Conservation (phyloP, 2,888 invertebrate species). For the Ophion costatus region DNA sequence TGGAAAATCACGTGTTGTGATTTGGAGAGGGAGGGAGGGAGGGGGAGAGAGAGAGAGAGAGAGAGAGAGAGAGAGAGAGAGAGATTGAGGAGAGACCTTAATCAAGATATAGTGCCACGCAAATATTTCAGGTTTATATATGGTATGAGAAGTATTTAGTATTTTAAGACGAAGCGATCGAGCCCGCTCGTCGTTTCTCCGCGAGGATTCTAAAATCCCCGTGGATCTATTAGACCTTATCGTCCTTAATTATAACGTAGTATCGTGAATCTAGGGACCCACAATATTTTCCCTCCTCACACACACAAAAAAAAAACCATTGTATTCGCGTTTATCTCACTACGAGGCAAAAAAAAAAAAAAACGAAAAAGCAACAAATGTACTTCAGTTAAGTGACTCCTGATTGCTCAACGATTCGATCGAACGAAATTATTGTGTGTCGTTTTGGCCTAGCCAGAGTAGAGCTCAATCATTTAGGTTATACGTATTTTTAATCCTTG, state of each 20-base stretch:
- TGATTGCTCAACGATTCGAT: slow-evolving; percentile 63
- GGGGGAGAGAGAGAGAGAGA: slow-evolving; percentile 9
- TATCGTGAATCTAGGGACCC: slow-evolving; percentile 71
- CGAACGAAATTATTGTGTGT: slow-evolving; percentile 47
- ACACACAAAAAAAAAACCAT: slow-evolving; percentile 42
- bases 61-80: slow-evolving; percentile 36
- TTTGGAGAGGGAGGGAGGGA: slow-evolving; percentile 29
- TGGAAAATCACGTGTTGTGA: slow-evolving; percentile 52
- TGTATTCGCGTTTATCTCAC: slow-evolving; percentile 65
- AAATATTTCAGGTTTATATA: slow-evolving; percentile 71
- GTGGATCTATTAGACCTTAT: slow-evolving; percentile 71
- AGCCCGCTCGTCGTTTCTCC: slow-evolving; percentile 53
- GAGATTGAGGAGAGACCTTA: slow-evolving; percentile 58
- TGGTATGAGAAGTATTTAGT: slow-evolving; percentile 66
- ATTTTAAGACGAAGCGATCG: slow-evolving; percentile 64
- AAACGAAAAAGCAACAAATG: slow-evolving; percentile 17
- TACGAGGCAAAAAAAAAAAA: slow-evolving; percentile 15
- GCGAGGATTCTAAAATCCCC: slow-evolving; percentile 66
- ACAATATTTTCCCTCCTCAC: slow-evolving; percentile 66
- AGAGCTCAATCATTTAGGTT: slow-evolving; percentile 36
- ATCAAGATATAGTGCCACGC: slow-evolving; percentile 68
- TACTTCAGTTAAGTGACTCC: slow-evolving; percentile 67
- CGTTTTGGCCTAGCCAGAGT: slow-evolving; percentile 48
- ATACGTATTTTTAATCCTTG: slow-evolving; percentile 37
- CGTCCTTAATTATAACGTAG: slow-evolving; percentile 67